phyloP scores from a whole-genome alignment of 2,888 invertebrate genomes.

The Aphrophora alni region DNA sequence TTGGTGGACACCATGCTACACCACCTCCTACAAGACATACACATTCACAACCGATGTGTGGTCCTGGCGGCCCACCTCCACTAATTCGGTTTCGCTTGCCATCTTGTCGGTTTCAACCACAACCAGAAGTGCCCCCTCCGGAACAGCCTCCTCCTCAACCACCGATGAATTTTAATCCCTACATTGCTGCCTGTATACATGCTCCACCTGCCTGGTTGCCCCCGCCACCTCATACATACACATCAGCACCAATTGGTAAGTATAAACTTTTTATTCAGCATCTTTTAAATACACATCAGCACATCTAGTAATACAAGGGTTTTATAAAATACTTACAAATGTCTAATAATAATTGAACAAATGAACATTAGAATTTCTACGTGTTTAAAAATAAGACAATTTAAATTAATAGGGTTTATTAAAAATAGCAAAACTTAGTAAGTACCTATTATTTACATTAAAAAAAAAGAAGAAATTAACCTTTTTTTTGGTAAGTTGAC shows the following conservation, averaged over 20 bases:
- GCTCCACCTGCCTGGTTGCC: slow-evolving; percentile 41
- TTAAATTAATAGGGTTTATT: too few species aligned
- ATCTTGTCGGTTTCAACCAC: slow-evolving; percentile 39
- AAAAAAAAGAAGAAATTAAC: too few species aligned
- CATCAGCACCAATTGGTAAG: slow-evolving; percentile 39
- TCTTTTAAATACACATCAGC: too few species aligned
- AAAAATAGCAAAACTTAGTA: too few species aligned
- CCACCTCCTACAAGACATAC: slow-evolving; percentile 37
- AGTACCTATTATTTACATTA: too few species aligned
- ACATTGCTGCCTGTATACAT: slow-evolving; percentile 32
- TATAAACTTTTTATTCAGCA: too few species aligned
- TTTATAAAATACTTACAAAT: too few species aligned
- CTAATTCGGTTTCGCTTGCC: slow-evolving; percentile 46
- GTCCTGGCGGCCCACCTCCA: slow-evolving; percentile 47
- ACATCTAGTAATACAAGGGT: too few species aligned
- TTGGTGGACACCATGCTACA: slow-evolving; percentile 35
- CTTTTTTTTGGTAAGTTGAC: too few species aligned
- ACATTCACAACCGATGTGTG: slow-evolving; percentile 37
- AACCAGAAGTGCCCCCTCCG: slow-evolving; percentile 38
- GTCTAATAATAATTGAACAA: too few species aligned
- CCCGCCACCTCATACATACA: slow-evolving; percentile 39
- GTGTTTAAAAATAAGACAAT: too few species aligned
- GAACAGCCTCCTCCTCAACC: slow-evolving; percentile 32
- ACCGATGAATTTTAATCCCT: not conserved
- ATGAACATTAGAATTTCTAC: too few species aligned